Evolutionary conservation across 1,140 invertebrate genomes (phyloP), one percentile per base, ranked within the genome.

Genomic region (Drosophila repleta): DNA sequence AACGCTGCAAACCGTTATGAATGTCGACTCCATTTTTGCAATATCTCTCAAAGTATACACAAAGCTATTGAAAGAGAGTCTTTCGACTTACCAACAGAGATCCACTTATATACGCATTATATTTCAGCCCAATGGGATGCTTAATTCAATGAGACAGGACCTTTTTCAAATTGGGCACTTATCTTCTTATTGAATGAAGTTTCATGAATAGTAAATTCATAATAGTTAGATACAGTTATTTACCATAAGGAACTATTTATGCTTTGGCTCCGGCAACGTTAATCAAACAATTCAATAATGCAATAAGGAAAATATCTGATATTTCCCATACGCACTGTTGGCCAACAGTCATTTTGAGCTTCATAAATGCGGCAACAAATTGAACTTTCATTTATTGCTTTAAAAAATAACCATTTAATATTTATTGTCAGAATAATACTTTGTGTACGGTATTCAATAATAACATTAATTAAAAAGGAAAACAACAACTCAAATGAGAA

Each of bases 391-490:
- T 24, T 55, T 21, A 20, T 39, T 52, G 17, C 5, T 51, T 4
- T 17, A 37, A 20, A n/a, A 53, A 8, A 39, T n/a, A 18, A 2
- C 18, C 3, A 11, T 21, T 24, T 55, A 18, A 21, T 39, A 55
- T 48, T 24, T 48, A 8, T 15, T 29, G 15, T 17, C 24, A 10
- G 2, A n/a, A 29, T 29, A 51, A 15, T 51, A 15, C 8, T 8
- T 8, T 24, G 2, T 2, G 4, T 2, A 2, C 29, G 29, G 8
- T 10, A 13, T 35, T 35, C 10, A 11, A 35, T 13, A 46, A 20
- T 13, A 61, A 69, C 65, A 56, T 61, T 74, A 61, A 79, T 55
- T n/a, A n/a, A 48, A 29, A 48, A 43, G 20, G 17, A 46, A 32
- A 7, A 18, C 11, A 13, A 17, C 35, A 26, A 43, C 49, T 64